These are phyloP conservation scores for Enteromius radiatus DNA, from an alignment of 2,797 vertebrate genomes.

Conservation along the genomic window DNA sequence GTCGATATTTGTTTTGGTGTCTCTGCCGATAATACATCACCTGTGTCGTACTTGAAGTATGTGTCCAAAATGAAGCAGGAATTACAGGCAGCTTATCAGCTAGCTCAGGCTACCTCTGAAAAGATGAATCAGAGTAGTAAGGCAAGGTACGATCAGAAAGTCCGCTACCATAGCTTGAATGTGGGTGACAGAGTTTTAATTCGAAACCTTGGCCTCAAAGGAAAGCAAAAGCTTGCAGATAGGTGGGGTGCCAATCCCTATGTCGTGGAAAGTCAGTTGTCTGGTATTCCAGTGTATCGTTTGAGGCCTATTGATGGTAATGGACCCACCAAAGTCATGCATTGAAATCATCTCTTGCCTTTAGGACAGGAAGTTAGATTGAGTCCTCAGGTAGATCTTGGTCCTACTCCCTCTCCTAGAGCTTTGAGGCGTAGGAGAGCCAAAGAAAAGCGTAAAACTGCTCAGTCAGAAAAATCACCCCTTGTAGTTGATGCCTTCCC, in stretches of 20 bases:
- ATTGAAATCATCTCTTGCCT: conserved; percentile 36
- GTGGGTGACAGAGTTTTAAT: no score
- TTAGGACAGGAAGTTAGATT: conserved; percentile 25
- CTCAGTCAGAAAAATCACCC: not conserved
- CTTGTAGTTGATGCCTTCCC: not conserved
- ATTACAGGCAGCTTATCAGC: conserved; percentile 26
- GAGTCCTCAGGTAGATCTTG: not conserved
- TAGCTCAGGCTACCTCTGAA: not conserved
- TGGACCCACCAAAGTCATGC: conserved; percentile 28
- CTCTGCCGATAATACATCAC: conserved; percentile 10
- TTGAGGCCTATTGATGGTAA: conserved; percentile 26
- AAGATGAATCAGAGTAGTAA: conserved; percentile 21
- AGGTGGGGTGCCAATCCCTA: conserved; percentile 28
- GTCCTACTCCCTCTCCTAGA: not conserved
- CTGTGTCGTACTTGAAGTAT: conserved; percentile 3
- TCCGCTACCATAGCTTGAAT: no score
- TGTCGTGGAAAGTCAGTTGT: conserved; percentile 25
- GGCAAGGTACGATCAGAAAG: no score
- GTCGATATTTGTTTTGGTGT: conserved; percentile 37
- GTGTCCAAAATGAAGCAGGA: conserved; percentile 40
- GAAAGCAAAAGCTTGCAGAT: conserved; percentile 47
- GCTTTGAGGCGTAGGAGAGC: conserved; percentile 18
- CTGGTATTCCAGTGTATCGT: conserved; percentile 35
- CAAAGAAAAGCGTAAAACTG: conserved; percentile 5
- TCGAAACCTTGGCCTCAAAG: conserved; percentile 39